These are phyloP conservation scores for Brachionus rubens DNA, from an alignment of 1,140 invertebrate genomes.

Conservation along the genomic window DNA sequence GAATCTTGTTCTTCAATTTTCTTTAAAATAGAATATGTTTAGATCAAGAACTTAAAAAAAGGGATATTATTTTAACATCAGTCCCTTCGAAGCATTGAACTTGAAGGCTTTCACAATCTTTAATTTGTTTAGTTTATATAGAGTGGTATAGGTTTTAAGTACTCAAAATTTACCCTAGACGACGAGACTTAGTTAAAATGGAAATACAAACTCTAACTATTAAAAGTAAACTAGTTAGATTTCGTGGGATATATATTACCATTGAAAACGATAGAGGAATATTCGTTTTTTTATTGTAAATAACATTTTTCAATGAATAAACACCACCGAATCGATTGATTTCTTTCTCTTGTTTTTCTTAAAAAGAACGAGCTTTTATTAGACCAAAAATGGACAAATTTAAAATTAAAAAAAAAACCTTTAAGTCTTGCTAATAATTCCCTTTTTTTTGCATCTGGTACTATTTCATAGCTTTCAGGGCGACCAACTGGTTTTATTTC, in stretches of 20 bases:
- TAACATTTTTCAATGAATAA: constrained; percentile 19
- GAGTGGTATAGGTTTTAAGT: too few species aligned
- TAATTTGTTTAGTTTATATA: too few species aligned
- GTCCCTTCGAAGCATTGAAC: too few species aligned
- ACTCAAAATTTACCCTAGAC: too few species aligned
- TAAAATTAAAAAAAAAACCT: not conserved
- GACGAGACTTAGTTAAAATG: too few species aligned
- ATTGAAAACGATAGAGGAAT: constrained; percentile 16
- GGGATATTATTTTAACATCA: too few species aligned
- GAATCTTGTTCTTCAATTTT: constrained; percentile 21
- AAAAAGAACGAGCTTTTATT: not conserved
- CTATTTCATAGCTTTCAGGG: constrained; percentile 15
- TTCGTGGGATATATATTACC: too few species aligned
- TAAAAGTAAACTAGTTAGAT: too few species aligned
- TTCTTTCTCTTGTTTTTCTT: constrained; percentile 33
- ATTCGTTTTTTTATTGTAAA: constrained; percentile 12
- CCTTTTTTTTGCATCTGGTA: not conserved
- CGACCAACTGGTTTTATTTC: not conserved
- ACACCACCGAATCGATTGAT: not conserved
- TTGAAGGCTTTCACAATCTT: too few species aligned
- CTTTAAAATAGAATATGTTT: not conserved
- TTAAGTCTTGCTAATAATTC: not conserved
- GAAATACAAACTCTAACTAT: too few species aligned
- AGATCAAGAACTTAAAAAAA: too few species aligned
- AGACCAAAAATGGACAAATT: not conserved